Conservation (phyloP, 2,797 vertebrate genomes). For the Hipposideros larvatus region DNA sequence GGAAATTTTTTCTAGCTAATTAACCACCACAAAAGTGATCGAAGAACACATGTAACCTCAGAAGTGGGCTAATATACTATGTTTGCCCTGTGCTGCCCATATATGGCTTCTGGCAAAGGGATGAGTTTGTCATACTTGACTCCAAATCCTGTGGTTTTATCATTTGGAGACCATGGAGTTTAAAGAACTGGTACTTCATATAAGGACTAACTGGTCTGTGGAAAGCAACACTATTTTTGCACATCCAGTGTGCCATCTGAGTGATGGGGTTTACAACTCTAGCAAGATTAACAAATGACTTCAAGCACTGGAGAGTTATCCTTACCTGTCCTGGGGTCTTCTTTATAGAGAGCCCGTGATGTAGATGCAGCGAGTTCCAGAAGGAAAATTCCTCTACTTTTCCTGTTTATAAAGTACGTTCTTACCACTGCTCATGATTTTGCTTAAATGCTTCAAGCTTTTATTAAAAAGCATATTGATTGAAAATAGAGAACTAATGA, state of each 20-base stretch:
- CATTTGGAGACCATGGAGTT: not conserved
- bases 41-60: not conserved
- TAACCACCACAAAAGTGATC: not conserved
- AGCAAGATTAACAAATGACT: not conserved
- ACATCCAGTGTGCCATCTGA: not conserved
- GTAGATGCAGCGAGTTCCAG: not conserved
- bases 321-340: not conserved
- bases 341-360: not conserved
- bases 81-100: not conserved
- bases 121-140: not conserved
- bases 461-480: not conserved
- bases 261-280: not conserved
- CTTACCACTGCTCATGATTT: not conserved
- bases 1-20: not conserved
- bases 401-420: not conserved
- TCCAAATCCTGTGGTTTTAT: not conserved
- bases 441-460: not conserved
- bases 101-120: not conserved
- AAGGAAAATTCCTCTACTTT: not conserved
- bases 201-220: not conserved
- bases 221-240: not conserved
- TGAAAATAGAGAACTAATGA: not conserved
- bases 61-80: rapidly evolving
- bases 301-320: not conserved
- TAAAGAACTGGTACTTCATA: not conserved